phyloP scores from a whole-genome alignment of 92 coral and sea anemone species.

The Umimayanthus kanabou region DNA sequence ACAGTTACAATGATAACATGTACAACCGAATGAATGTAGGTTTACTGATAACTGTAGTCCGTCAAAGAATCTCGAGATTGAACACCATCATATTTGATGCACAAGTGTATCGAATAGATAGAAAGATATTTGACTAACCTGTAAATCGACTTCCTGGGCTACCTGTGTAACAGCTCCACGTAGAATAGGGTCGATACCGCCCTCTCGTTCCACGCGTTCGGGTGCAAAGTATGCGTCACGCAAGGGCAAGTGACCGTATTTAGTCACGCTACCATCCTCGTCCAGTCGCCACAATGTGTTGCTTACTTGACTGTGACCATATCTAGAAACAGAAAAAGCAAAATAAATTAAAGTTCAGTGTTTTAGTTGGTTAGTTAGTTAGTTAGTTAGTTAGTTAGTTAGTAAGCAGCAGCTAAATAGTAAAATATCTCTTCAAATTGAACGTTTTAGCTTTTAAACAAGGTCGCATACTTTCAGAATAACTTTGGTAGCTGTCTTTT shows the following conservation, averaged over 20 bases:
- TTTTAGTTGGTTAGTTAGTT: neutral
- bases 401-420: too few relatives aligned
- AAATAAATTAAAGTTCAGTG: neutral
- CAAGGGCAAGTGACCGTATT: slow-evolving; percentile 80
- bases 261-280: slow-evolving; percentile 68
- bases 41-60: too few relatives aligned
- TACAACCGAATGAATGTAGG: too few relatives aligned
- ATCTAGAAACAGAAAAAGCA: slow-evolving; percentile 48
- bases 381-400: too few relatives aligned
- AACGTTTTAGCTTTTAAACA: too few relatives aligned
- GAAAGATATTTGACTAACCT: slow-evolving; percentile 51
- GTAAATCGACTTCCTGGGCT: slow-evolving; percentile 86
- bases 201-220: slow-evolving; percentile 84
- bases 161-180: slow-evolving; percentile 77
- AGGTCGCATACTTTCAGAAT: too few relatives aligned
- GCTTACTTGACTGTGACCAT: slow-evolving; percentile 92
- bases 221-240: slow-evolving; percentile 93
- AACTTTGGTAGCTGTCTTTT: too few relatives aligned
- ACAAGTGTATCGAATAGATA: neutral
- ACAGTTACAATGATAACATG: too few relatives aligned
- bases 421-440: too few relatives aligned
- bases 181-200: slow-evolving; percentile 88
- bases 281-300: slow-evolving; percentile 74
- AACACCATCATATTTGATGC: too few relatives aligned
- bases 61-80: too few relatives aligned